Conservation (phyloP, 2,113 vertebrate genomes). For the Epinephelus cyanopodus region DNA sequence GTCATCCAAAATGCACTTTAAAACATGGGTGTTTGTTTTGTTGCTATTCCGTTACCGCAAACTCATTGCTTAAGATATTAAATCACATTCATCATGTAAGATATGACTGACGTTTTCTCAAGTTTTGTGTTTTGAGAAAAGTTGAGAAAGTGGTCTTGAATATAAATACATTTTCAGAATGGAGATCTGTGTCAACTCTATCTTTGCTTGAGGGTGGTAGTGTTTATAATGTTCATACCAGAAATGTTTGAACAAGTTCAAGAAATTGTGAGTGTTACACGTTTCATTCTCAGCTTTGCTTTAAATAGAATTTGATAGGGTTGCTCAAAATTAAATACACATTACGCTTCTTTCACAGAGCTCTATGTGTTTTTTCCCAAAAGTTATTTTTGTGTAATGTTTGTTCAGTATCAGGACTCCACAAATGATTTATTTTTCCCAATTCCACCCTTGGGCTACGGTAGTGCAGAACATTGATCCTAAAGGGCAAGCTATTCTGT, state of each 20-base stretch:
- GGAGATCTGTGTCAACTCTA: too few relatives aligned
- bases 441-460: neutral
- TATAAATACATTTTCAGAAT: neutral
- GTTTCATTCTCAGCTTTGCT: neutral
- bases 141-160: neutral
- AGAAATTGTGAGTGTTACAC: neutral
- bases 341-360: neutral
- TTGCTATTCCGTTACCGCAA: neutral
- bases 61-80: neutral
- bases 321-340: neutral
- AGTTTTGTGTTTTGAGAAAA: neutral
- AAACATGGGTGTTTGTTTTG: neutral
- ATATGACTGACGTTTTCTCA: neutral
- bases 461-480: slow-evolving; percentile 4
- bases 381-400: neutral
- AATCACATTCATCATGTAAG: slow-evolving; percentile 3
- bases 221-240: too few relatives aligned
- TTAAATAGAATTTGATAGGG: neutral
- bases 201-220: too few relatives aligned
- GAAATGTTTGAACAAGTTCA: neutral
- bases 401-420: neutral
- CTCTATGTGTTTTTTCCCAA: neutral
- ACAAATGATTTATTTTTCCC: slow-evolving; percentile 15
- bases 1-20: neutral
- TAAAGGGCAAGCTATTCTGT: too few relatives aligned